Base-by-base conservation (phyloP, 2,888 invertebrate species). In the Lycocerus yunnanus region DNA sequence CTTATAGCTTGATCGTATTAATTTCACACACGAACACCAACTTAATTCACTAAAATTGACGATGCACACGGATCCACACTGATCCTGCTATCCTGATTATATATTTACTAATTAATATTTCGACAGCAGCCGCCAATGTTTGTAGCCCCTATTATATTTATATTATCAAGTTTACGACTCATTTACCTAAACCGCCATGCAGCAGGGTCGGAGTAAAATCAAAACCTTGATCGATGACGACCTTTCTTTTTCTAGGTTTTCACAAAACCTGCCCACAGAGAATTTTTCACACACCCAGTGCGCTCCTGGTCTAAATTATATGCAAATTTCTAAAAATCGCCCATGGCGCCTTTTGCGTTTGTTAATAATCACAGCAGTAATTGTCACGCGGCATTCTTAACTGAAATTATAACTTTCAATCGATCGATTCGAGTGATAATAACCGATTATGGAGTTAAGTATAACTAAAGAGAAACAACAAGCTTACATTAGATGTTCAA, bases 21-120 rank as follows among this genome's bases (percentile, higher is more conserved):
- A 77, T 75, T 77, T 77, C 77, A 77, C 71, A 77, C 68, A 66
- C 68, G 72, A 77, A 59, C 75, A 77, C 77, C 69, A 43, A 43
- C 43, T 75, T 71, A 73, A 77, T 77, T 77, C 71, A 73, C 58
- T 58, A 58, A 72, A 71, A 67, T 75, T 71, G 66, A 60, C 73
- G 76, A 68, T 71, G 74, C 71, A 69, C 24, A 65, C 63, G 69
- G 69, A 66, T 75, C 58, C 65, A 70, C 68, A 60, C 72, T 66
- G 69, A 67, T 66, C 72, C 69, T 70, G 69, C 59, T 58, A 63
- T 58, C 61, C 67, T 75, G 74, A 77, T 77, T 77, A 70, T 72
- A 58, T 72, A 68, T 75, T 24, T 77, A 76, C 74, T 77, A 75
- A 77, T 77, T 74, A 75, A 77, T 77, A 70, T 69, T 69, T 68